Evolutionary conservation across 2,113 vertebrate genomes (phyloP).

Genomic region (Eonycteris spelaea): DNA sequence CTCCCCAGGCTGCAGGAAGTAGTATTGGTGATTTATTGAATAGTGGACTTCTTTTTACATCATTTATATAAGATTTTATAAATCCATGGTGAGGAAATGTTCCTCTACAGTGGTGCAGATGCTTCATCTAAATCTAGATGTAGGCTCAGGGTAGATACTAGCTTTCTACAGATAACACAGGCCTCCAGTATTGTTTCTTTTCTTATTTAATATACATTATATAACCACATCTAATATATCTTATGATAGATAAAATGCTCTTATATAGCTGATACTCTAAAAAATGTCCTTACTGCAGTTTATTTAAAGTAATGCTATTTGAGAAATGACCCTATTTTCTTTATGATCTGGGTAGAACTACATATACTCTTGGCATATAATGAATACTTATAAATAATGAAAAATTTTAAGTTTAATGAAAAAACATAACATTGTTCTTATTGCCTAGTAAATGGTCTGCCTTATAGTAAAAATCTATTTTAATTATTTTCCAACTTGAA

Average conservation of each 20-base stretch:
- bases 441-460: neutral
- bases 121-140: neutral
- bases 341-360: neutral
- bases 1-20: neutral
- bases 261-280: neutral
- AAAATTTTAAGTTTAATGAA: neutral
- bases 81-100: neutral
- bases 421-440: neutral
- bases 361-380: neutral
- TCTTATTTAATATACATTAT: neutral
- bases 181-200: neutral
- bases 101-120: neutral
- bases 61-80: neutral
- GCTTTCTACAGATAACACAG: neutral
- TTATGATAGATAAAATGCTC: neutral
- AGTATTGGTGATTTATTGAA: neutral
- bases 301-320: neutral
- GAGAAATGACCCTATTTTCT: neutral
- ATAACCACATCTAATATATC: neutral
- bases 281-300: neutral
- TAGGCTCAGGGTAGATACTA: neutral
- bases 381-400: constrained; percentile 39
- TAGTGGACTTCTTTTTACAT: neutral
- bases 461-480: neutral
- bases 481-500: constrained; percentile 13